Conservation (phyloP, 2,113 vertebrate species). For the Paracanthobrama guichenoti region DNA sequence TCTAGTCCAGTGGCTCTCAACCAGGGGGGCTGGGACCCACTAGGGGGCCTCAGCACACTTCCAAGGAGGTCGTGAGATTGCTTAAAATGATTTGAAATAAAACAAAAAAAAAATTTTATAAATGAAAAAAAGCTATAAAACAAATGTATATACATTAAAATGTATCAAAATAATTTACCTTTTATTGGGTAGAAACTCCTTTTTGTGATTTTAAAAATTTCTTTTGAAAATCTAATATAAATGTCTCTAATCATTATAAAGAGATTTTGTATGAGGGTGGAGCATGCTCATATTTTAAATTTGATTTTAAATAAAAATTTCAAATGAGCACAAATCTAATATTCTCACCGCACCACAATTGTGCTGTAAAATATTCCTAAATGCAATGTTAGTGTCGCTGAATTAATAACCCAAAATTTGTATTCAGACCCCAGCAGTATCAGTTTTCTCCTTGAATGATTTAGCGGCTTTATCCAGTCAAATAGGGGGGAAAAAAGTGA, state of each 20-base stretch:
- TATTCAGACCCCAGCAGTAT: neutral
- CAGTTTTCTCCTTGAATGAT: neutral
- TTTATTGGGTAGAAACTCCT: neutral
- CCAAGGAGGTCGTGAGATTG: neutral
- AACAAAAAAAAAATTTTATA: neutral
- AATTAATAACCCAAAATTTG: slow-evolving; percentile 37
- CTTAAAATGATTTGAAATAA: neutral
- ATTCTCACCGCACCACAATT: neutral
- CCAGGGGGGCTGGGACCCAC: neutral
- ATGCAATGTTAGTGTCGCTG: neutral
- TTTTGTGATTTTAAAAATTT: too few relatives aligned
- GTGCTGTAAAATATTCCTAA: neutral
- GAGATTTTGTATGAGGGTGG: neutral
- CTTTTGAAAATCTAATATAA: too few relatives aligned
- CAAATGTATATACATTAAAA: neutral
- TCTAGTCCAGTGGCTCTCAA: neutral
- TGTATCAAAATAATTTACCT: neutral
- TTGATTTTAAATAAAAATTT: neutral
- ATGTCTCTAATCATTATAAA: neutral
- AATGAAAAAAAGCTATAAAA: neutral
- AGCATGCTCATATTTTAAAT: neutral
- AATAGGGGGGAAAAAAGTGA: slow-evolving; percentile 23
- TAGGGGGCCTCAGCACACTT: neutral
- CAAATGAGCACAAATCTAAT: neutral
- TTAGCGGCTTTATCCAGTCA: slow-evolving; percentile 7